Base-by-base conservation (phyloP, 2,113 vertebrate species). In the Meleagris gallopavo region DNA sequence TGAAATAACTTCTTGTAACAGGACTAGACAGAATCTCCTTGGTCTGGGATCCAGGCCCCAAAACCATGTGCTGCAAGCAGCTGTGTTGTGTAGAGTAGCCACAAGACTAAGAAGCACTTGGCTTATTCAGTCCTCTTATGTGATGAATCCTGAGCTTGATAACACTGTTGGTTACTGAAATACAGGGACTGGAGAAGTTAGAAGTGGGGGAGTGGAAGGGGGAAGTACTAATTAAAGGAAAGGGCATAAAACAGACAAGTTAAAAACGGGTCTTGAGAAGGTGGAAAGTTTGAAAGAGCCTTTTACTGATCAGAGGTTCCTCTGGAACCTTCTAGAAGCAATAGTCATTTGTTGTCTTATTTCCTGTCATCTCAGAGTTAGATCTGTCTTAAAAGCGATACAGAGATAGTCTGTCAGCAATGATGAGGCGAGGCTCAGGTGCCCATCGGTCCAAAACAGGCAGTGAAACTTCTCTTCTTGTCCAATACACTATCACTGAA, bases 121-220 rank as follows among this genome's bases (percentile, higher is more conserved):
- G 30, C n/a, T 84, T 82, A 29, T 19, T 82, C 71, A 17, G 30
- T 48, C 38, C 65, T 52, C 80, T 62, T 55, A 27, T 30, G 82
- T 78, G 40, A 52, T 48, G 77, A 84, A 69, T 77, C 48, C 30
- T 69, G 19, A 50, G n/a, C 69, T 55, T 64, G 27, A 54, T 12
- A 55, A 41, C 18, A 36, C 11, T 73, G 21, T 25, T 93, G 22
- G 14, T 43, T 83, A 66, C 30, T 65, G 45, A 36, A 64, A 46
- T 60, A 38, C 25, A 41, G n/a, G 50, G 41, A 64, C 21, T 22
- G n/a, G 70, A 24, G 8, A 80, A 67, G n/a, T 11, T 30, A 41
- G 41, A 69, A 81, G 54, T 1, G 0, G 14, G 10, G 9, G 4
- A 7, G 29, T 1, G 21, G 0, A 10, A 6, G 7, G 4, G 11